Evolutionary conservation across 2,113 vertebrate species (phyloP).

Genomic region (Pseudopodoces humilis): DNA sequence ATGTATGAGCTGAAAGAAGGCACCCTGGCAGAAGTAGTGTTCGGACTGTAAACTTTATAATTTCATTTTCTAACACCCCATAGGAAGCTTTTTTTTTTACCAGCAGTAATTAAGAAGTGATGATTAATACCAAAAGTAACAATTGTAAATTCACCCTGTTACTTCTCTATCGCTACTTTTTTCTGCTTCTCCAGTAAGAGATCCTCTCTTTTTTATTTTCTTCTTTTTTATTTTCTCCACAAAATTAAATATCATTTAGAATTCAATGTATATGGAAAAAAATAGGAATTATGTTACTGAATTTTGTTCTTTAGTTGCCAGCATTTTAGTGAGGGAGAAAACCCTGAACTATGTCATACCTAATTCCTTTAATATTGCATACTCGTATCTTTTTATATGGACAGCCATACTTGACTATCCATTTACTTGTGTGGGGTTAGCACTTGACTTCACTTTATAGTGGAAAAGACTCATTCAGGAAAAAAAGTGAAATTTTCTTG

Average conservation of each 20-base stretch:
- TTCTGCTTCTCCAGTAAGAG: neutral
- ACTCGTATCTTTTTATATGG: neutral
- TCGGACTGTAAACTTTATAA: neutral
- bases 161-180: neutral
- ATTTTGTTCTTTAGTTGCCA: neutral
- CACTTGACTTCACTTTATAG: neutral
- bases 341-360: neutral
- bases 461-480: neutral
- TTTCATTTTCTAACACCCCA: neutral
- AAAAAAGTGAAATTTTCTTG: neutral
- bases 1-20: neutral
- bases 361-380: neutral
- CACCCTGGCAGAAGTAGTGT: neutral
- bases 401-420: neutral
- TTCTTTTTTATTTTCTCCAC: neutral
- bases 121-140: neutral
- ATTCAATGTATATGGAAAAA: neutral
- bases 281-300: neutral
- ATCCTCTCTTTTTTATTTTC: rapidly evolving
- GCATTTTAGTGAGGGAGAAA: neutral
- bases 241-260: neutral
- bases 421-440: neutral
- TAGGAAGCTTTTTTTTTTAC: neutral
- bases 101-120: neutral
- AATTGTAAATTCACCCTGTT: neutral